phyloP scores from a whole-genome alignment of 2,797 vertebrate species.

The Scolopax bukidnonensis region DNA sequence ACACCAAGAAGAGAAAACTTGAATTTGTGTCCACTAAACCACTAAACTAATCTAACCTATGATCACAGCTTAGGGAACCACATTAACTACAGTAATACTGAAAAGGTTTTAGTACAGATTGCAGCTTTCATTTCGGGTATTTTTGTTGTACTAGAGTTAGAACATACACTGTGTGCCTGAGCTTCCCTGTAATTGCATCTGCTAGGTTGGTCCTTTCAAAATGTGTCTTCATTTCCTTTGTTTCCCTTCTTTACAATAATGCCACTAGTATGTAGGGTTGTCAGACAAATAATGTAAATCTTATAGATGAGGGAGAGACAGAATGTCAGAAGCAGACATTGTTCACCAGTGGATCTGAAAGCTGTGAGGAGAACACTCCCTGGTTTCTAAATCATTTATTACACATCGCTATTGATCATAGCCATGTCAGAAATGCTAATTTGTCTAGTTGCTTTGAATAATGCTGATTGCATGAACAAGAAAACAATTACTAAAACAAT shows the following conservation, averaged over 20 bases:
- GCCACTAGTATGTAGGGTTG: background rate
- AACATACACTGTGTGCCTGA: background rate
- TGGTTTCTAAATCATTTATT: background rate
- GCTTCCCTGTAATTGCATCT: background rate
- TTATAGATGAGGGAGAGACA: background rate
- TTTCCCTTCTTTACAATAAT: background rate
- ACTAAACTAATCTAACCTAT: background rate
- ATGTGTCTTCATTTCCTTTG: background rate
- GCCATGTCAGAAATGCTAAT: background rate
- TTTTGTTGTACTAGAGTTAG: background rate
- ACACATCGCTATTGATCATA: background rate
- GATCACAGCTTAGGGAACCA: background rate
- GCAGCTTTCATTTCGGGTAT: background rate
- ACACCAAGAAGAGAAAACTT: background rate
- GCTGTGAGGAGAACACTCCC: background rate
- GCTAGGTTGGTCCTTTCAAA: background rate
- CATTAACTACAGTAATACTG: background rate
- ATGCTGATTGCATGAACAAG: background rate
- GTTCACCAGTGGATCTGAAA: background rate
- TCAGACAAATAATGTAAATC: background rate
- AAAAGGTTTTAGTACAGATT: background rate
- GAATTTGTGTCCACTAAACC: background rate
- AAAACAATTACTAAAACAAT: background rate
- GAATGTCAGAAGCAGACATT: background rate
- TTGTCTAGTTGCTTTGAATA: background rate